phyloP scores from a whole-genome alignment of 2,888 invertebrate species.

The Hirtodrosophila histrioides region DNA sequence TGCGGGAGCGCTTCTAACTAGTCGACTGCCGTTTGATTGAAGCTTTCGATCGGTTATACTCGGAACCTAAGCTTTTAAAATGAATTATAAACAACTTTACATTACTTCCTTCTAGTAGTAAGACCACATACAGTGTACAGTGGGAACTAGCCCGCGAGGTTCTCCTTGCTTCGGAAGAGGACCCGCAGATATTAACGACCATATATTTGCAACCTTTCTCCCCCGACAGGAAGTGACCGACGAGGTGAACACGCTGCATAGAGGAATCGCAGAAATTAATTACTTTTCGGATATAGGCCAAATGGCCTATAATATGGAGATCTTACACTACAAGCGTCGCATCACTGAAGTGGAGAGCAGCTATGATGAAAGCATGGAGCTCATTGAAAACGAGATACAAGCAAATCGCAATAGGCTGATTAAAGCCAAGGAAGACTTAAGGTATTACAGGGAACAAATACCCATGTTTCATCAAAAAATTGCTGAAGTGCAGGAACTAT shows the following conservation, averaged over 20 bases:
- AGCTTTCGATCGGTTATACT: too few species aligned
- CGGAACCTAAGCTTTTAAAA: too few species aligned
- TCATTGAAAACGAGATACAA: constrained; percentile 21
- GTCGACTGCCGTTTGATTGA: too few species aligned
- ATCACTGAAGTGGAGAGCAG: constrained; percentile 15
- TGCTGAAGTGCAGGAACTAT: constrained; percentile 18
- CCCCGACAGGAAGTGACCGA: constrained; percentile 9
- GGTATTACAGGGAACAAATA: constrained; percentile 22
- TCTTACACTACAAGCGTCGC: constrained; percentile 14
- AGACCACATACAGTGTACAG: too few species aligned
- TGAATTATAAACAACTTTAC: too few species aligned
- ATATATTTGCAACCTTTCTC: not conserved
- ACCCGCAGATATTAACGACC: too few species aligned
- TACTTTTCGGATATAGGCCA: constrained; percentile 6
- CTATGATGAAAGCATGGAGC: constrained; percentile 31
- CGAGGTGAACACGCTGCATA: constrained; percentile 5
- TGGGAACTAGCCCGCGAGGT: too few species aligned
- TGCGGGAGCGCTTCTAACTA: too few species aligned
- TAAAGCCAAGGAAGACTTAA: constrained; percentile 52
- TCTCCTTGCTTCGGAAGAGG: too few species aligned
- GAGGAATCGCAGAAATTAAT: not conserved
- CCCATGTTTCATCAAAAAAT: constrained; percentile 40
- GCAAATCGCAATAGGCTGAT: constrained; percentile 8
- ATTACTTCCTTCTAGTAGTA: too few species aligned
- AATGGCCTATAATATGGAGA: constrained; percentile 17